Base-by-base conservation (phyloP, 2,113 vertebrate genomes). In the Furnarius figulus region DNA sequence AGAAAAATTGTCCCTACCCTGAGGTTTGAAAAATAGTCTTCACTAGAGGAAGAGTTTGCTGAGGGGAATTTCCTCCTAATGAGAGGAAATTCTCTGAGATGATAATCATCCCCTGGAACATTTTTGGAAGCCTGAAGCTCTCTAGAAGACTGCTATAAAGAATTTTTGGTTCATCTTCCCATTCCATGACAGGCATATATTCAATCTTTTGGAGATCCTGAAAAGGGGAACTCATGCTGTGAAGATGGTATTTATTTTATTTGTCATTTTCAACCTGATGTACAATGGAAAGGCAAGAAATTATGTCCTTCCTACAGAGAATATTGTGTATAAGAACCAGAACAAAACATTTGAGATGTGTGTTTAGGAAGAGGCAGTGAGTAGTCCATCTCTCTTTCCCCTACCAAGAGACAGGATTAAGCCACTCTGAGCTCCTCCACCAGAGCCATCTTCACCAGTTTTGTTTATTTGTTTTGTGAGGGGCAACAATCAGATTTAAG, bases 21-120 rank as follows among this genome's bases (percentile, higher is more conserved):
- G n/a, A 94, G 78, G 62, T 95, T 81, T 96, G 46, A 94, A 96
- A 93, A 92, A 85, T 11, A 68, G 52, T 66, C 66, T 67, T 85
- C 25, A 31, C 59, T 62, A 85, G n/a, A 81, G 65, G 79, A 91
- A 88, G 30, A 50, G 40, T 82, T 78, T 94, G 73, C 52, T 94
- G 66, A 87, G 31, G 31, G 31, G 10, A n/a, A n/a, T n/a, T 35
- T 94, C 46, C 10, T 3, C 83, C 62, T 89, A 91, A 93, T 63
- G 50, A 85, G 25, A 76, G 19, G 63, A 93, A 92, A 85, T 82
- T 85, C 55, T 90, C 59, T 42, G 52, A 71, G 78, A 87, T 6
- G 4, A 66, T 85, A 85, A 89, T 79, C 55, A 65, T 37, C 11
- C 27, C 28, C 35, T 49, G 23, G 30, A 90, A 90, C 9, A 58